These are phyloP conservation scores for Hydrolagus colliei DNA, from an alignment of 2,797 vertebrate genomes.

Conservation along the genomic window DNA sequence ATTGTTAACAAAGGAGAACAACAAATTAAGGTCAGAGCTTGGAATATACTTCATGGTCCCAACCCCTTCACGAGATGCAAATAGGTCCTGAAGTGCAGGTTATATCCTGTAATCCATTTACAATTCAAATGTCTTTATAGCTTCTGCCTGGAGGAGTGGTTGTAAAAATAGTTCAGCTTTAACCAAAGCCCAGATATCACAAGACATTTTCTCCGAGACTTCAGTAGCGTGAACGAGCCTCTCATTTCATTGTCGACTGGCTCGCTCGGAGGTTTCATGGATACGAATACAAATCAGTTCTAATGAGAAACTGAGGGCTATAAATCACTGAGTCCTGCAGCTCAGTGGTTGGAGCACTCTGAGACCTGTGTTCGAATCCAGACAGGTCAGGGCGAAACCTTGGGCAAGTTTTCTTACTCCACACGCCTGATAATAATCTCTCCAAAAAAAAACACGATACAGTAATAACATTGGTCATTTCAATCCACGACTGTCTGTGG, in stretches of 20 bases:
- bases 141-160: conserved; percentile 40
- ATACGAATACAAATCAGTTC: too few relatives aligned
- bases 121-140: conserved; percentile 47
- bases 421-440: too few relatives aligned
- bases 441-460: too few relatives aligned
- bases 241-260: not conserved
- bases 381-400: too few relatives aligned
- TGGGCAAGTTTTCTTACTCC: too few relatives aligned
- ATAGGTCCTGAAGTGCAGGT: conserved; percentile 35
- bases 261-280: not conserved
- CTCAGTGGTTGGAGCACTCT: too few relatives aligned
- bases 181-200: not conserved
- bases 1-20: conserved; percentile 38
- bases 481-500: too few relatives aligned
- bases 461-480: too few relatives aligned
- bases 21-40: conserved; percentile 33
- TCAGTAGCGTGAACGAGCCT: not conserved
- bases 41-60: conserved; percentile 35
- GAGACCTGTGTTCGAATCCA: too few relatives aligned
- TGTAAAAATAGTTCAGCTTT: conserved; percentile 24
- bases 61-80: conserved; percentile 36
- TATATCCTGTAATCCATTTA: conserved; percentile 39
- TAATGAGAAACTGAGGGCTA: too few relatives aligned
- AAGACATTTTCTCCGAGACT: not conserved
- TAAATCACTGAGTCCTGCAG: too few relatives aligned